Conservation (phyloP, 2,888 invertebrate species). For the Miltochrista miniata region DNA sequence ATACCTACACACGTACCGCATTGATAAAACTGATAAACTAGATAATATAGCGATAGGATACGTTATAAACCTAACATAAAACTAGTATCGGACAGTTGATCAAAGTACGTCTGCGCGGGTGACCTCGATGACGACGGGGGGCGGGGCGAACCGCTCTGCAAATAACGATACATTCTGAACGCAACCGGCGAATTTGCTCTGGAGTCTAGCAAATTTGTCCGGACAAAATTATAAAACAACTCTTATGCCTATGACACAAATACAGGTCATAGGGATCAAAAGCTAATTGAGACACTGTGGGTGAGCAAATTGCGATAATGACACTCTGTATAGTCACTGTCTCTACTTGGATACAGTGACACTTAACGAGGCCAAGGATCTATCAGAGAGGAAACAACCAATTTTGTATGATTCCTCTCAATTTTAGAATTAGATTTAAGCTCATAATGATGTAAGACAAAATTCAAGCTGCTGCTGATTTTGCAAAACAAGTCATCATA, state of each 20-base stretch:
- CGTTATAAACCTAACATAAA: slow-evolving; percentile 40
- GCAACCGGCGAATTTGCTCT: slow-evolving; percentile 48
- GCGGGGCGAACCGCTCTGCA: slow-evolving; percentile 52
- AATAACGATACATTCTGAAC: slow-evolving; percentile 48
- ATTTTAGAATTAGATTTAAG: not conserved
- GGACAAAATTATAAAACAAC: slow-evolving; percentile 14
- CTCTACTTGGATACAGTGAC: slow-evolving; percentile 7
- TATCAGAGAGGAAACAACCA: slow-evolving; percentile 1
- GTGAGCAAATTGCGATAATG: slow-evolving; percentile 26
- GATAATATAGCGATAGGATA: slow-evolving; percentile 16
- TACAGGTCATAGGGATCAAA: slow-evolving; percentile 43
- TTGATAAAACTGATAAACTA: slow-evolving; percentile 10
- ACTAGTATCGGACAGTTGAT: slow-evolving; percentile 48
- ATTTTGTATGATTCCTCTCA: not conserved
- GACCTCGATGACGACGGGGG: slow-evolving; percentile 62
- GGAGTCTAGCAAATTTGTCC: slow-evolving; percentile 44
- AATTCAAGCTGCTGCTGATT: too few relatives aligned
- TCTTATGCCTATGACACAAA: slow-evolving; percentile 18
- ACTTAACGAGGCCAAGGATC: slow-evolving; percentile 22
- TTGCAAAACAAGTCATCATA: not conserved
- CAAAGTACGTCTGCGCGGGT: slow-evolving; percentile 57
- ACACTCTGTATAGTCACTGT: slow-evolving; percentile 6
- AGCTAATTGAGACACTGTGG: slow-evolving; percentile 35
- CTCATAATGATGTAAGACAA: not conserved
- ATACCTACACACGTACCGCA: slow-evolving; percentile 2